Conservation (phyloP, 1,140 invertebrate species). For the Physella acuta region DNA sequence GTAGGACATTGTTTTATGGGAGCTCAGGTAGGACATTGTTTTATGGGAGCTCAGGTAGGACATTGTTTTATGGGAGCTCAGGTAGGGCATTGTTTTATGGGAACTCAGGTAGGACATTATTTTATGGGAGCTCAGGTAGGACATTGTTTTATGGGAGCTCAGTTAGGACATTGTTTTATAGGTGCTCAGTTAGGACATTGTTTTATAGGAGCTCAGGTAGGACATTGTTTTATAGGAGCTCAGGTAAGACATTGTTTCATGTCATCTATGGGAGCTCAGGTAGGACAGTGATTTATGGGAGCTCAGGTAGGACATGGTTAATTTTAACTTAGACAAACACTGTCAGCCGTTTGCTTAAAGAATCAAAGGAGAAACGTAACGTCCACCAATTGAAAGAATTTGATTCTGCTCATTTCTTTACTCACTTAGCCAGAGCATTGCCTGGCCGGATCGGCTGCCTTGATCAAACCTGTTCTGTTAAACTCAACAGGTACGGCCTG, state of each 20-base stretch:
- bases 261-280: not conserved
- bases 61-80: not conserved
- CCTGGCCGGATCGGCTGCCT: too few species aligned
- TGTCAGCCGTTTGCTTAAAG: not conserved
- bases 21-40: not conserved
- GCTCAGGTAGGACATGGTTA: not conserved
- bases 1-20: not conserved
- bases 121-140: not conserved
- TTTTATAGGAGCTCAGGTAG: not conserved
- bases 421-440: too few species aligned
- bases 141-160: too few species aligned
- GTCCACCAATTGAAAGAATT: not conserved
- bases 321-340: too few species aligned
- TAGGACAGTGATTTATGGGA: not conserved
- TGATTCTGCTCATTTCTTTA: not conserved
- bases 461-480: too few species aligned
- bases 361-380: not conserved
- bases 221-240: not conserved
- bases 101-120: not conserved
- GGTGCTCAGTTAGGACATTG: too few species aligned
- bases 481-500: slow-evolving; percentile 34
- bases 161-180: too few species aligned
- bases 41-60: not conserved
- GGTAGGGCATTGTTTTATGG: not conserved
- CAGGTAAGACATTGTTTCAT: not conserved